These are phyloP conservation scores for Peromyscus leucopus DNA, from an alignment of 2,113 vertebrate genomes.

Conservation along the genomic window DNA sequence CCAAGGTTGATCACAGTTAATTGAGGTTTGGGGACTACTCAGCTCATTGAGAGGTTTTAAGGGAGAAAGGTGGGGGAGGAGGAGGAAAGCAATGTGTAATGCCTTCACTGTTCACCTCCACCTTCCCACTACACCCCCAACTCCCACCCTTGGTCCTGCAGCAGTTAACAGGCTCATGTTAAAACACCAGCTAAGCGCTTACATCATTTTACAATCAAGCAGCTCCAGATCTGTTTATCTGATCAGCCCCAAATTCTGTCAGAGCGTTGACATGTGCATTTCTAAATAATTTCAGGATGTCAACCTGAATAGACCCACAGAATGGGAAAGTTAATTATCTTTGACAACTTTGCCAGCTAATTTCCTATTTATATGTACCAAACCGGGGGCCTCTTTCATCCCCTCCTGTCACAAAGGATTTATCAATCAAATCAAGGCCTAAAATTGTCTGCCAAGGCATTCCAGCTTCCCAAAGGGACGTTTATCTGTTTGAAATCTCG, in stretches of 20 bases:
- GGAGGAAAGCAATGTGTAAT: not conserved
- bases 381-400: conserved; percentile 91
- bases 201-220: conserved; percentile 95
- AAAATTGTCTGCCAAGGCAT: conserved; percentile 90
- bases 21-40: not conserved
- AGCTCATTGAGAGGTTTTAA: not conserved
- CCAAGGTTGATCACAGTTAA: not conserved
- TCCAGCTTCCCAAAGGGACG: conserved; percentile 89
- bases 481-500: conserved; percentile 90
- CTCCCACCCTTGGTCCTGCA: not conserved
- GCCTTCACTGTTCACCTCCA: not conserved
- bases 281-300: conserved; percentile 95
- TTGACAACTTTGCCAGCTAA: conserved; percentile 96
- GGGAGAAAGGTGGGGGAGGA: not conserved
- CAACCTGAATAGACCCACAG: conserved; percentile 95
- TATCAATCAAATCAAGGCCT: conserved; percentile 94
- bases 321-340: conserved; percentile 97
- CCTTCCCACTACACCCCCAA: not conserved
- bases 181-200: conserved; percentile 88
- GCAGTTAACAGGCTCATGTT: conserved; percentile 73
- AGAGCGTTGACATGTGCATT: conserved; percentile 93
- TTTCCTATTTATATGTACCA: conserved; percentile 96
- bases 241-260: conserved; percentile 95
- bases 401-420: conserved; percentile 92
- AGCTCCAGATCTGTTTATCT: conserved; percentile 96